Base-by-base conservation (phyloP, 1,140 invertebrate species). In the Hetaerina americana region DNA sequence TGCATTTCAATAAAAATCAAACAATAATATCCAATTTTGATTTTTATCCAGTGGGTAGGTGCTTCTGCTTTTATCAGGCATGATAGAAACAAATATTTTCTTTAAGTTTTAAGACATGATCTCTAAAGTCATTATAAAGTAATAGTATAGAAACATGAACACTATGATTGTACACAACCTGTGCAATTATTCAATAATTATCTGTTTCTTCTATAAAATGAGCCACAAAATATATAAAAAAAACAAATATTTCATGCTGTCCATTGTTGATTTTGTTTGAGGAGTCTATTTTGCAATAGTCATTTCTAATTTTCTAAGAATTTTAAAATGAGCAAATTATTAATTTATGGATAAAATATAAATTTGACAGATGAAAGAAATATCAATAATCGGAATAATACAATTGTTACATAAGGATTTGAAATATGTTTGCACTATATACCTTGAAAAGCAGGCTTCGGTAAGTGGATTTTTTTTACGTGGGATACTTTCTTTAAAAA, bases 291-390 rank as follows among this genome's bases (percentile, higher is more conserved):
- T 57, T 57, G 40, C 40, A 57, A 57, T 57, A 57, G 40, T 57
- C 40, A n/a, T 57, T 57, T 57, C 40, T 57, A 57, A 57, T 57
- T 57, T 57, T 57, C 40, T 57, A 57, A 57, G 40, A 57, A 57
- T 57, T 57, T 57, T 57, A 57, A 57, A 57, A n/a, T 12, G 22
- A 57, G 40, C 40, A 57, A 57, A 57, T n/a, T 18, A 57, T 57
- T 57, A 57, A 57, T 57, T 57, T 57, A 57, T 57, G 22, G 22
- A 57, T 57, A 57, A 18, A 57, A 57, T 57, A 57, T 12, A 18
- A 57, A 57, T 57, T 57, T 57, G 22, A 57, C 40, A 57, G 40
- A 57, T 57, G 40, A 57, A 57, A 57, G 40, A 12, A 57, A 57
- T 57, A 57, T 57, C 22, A 12, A 18, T 57, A 57, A 57, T 57